Evolutionary conservation across 2,113 vertebrate species (phyloP), one percentile per base, ranked within the genome.

Genomic region (Acrocephalus arundinaceus): DNA sequence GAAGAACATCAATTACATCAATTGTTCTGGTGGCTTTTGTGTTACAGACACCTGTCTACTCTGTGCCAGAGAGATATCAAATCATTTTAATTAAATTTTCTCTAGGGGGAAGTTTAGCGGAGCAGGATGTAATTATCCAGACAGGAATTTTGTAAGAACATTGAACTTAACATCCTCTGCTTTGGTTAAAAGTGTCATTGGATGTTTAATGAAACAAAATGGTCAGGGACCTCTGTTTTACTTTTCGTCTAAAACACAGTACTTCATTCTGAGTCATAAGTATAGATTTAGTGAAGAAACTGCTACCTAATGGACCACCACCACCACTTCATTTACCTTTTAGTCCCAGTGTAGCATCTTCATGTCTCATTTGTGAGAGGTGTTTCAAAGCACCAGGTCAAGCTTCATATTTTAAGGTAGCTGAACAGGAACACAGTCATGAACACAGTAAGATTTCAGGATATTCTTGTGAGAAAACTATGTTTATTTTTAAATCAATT

Each of bases 31-130:
- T 94, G 79, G 43, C 55, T 95, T 96, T 90, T 88, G 31, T 88
- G 61, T 74, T 95, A 88, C 68, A 95, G 91, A 88, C 73, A 96
- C 79, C 79, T 94, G 65, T 90, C 95, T 95, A 63, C 15, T 74
- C 43, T 84, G 39, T 54, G 57, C 92, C 85, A 80, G 45, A 57
- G 59, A 93, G 85, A 88, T 59, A 92, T 93, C 55, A 90, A 88
- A 65, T 93, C 3, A 3, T 84, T 96, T 95, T 88, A 97, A 96
- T 95, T 96, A 96, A 84, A 83, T 93, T 91, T 96, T 88, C 95
- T 90, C 90, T 82, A 48, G 83, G 33, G 82, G 65, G 65, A 90
- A 83, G 75, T 83, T 94, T 74, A 90, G 75, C 72, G 37, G 75
- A 86, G 61, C 78, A 90, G 78, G 77, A 93, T 94, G 46, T 83